Percentiles rank a stretch among this genome's conserved stretches.
Conservation (phyloP, 1,140 invertebrate species). For the Caerostris extrusa region DNA sequence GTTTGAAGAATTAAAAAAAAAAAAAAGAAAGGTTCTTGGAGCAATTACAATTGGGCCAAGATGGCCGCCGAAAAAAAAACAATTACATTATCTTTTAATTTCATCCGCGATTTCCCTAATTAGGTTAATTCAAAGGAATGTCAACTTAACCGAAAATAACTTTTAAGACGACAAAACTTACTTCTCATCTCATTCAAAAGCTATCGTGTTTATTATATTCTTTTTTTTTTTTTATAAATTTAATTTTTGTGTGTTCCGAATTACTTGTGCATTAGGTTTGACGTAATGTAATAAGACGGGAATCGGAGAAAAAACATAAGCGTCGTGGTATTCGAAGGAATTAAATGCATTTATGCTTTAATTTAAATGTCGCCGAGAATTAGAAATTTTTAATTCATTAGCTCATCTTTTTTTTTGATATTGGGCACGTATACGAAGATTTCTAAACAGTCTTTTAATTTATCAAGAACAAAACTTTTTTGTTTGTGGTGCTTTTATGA, state of each 20-base stretch:
- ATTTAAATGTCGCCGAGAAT: constrained; percentile 1
- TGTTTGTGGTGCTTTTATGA: neutral
- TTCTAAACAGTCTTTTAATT: neutral
- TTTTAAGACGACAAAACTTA: constrained; percentile 52
- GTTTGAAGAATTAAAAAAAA: neutral
- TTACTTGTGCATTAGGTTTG: constrained; percentile 29
- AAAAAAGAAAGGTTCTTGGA: neutral
- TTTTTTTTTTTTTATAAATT: neutral
- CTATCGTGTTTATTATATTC: neutral
- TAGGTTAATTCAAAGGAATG: constrained; percentile 65
- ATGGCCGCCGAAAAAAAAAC: constrained; percentile 41
- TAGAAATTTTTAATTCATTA: neutral
- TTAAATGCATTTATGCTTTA: constrained; percentile 11
- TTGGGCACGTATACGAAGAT: neutral
- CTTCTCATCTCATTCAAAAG: constrained; percentile 43
- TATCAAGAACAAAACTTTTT: neutral
- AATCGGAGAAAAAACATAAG: neutral
- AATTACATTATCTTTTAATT: constrained; percentile 74
- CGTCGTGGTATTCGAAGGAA: neutral
- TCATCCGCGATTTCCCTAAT: constrained; percentile 71
- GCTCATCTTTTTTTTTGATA: neutral
- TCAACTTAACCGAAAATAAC: constrained; percentile 40
- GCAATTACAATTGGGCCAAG: constrained; percentile 33
- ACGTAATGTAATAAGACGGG: constrained; percentile 7
- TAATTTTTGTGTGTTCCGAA: neutral